Evolutionary conservation across 2,113 vertebrate genomes (phyloP), one percentile per base, ranked within the genome.

Genomic region (Arizona elegans): DNA sequence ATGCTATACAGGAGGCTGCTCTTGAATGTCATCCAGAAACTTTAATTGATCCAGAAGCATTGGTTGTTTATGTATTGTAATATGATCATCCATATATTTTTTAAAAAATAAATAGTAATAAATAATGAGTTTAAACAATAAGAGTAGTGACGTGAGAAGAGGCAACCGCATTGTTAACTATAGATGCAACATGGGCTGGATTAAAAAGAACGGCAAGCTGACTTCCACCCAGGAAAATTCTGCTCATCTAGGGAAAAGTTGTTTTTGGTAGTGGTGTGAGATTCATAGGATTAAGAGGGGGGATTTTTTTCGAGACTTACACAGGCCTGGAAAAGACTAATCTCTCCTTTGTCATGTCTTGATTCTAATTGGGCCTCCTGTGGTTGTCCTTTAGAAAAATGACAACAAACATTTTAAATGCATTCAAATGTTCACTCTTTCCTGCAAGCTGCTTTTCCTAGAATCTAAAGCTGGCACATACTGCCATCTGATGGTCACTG

Each of bases 401-500:
- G 5, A 50, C 56, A 56, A 58, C n/a, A 47, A 47, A 90, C 89
- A 26, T 47, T 47, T 43, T 29, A 62, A 52, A n/a, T 70, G 59
- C 26, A n/a, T 90, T n/a, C 47, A 47, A 38, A 43, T 10, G 43
- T n/a, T 26, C n/a, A 24, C 5, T 50, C 58, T 19, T 19, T 5
- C 23, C 2, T 21, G 17, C 8, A 47, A 29, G 62, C 38, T 15
- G 29, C 12, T 58, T 92, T 54, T 17, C 24, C 75, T 52, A 62
- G 21, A 86, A 33, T n/a, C 21, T n/a, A 24, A 90, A 38, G 13
- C 47, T 33, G n/a, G n/a, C 52, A 56, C 43, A 17, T 53, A 55
- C 75, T 93, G 92, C 92, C 92, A 54, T 26, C 92, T 65, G 17
- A 23, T 62, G 92, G 92, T 50, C 58, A 38, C 38, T 65, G 92